Conservation (phyloP, 2,113 vertebrate species). For the Sinocyclocheilus anophthalmus region DNA sequence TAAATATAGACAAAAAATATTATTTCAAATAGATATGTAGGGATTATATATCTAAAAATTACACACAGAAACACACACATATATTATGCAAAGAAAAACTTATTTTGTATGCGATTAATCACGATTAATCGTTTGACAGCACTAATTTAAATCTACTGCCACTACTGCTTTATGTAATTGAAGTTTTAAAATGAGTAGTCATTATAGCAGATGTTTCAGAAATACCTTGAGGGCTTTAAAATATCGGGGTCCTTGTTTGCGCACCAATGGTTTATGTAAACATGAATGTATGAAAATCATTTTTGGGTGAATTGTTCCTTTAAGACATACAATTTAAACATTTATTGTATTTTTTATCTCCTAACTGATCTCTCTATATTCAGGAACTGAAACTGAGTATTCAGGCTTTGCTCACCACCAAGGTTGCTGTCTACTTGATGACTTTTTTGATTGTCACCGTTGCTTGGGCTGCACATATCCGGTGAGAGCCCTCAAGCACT, state of each 20-base stretch:
- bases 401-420: constrained; percentile 84
- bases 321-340: background rate
- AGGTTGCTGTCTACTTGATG: constrained; percentile 91
- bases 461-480: constrained; percentile 92
- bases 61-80: too few species aligned
- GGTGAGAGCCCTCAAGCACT: constrained; percentile 66
- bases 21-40: too few species aligned
- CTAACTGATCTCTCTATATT: constrained; percentile 57
- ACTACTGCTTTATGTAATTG: background rate
- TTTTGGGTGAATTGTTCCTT: background rate
- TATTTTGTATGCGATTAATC: too few species aligned
- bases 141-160: background rate
- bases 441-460: constrained; percentile 92
- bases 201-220: background rate
- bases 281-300: background rate
- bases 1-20: too few species aligned
- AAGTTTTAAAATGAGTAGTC: background rate
- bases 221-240: background rate
- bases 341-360: background rate
- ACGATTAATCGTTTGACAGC: too few species aligned
- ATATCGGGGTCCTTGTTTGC: too few species aligned
- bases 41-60: too few species aligned
- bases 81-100: too few species aligned
- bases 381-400: constrained; percentile 84
- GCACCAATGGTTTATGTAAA: background rate